Conservation (phyloP, 2,797 vertebrate species). For the Crenichthys baileyi region DNA sequence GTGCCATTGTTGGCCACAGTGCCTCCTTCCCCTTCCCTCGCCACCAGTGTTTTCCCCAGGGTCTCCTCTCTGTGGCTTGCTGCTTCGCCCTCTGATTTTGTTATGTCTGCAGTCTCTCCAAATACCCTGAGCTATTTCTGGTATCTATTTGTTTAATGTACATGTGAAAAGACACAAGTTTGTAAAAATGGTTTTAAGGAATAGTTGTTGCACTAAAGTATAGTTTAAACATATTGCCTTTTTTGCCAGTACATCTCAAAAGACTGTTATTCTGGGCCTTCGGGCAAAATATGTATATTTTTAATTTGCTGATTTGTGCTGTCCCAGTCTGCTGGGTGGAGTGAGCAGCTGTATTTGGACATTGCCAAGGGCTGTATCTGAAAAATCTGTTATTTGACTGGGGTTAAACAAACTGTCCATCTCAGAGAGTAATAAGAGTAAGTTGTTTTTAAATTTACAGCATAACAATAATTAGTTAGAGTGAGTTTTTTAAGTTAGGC, state of each 20-base stretch:
- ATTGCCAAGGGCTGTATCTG: constrained; percentile 30
- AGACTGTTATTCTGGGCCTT: constrained; percentile 30
- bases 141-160: constrained; percentile 52
- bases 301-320: constrained; percentile 43
- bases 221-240: constrained; percentile 19
- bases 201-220: constrained; percentile 32
- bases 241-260: constrained; percentile 31
- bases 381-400: constrained; percentile 36
- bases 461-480: not conserved
- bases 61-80: constrained; percentile 50
- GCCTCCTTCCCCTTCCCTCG: constrained; percentile 34
- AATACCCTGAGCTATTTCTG: constrained; percentile 67
- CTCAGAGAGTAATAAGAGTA: constrained; percentile 1
- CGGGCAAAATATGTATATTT: constrained; percentile 17
- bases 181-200: constrained; percentile 40
- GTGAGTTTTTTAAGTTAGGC: not conserved
- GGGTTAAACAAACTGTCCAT: constrained; percentile 31
- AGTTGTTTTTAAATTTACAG: not conserved
- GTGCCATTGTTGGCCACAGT: constrained; percentile 54
- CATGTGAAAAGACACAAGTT: constrained; percentile 36
- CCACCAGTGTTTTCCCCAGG: constrained; percentile 44
- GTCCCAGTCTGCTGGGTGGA: constrained; percentile 24
- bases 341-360: constrained; percentile 58
- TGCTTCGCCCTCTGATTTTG: constrained; percentile 66
- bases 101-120: constrained; percentile 68